Conservation (phyloP, 23 tunicate species). For the Trididemnum clinides region DNA sequence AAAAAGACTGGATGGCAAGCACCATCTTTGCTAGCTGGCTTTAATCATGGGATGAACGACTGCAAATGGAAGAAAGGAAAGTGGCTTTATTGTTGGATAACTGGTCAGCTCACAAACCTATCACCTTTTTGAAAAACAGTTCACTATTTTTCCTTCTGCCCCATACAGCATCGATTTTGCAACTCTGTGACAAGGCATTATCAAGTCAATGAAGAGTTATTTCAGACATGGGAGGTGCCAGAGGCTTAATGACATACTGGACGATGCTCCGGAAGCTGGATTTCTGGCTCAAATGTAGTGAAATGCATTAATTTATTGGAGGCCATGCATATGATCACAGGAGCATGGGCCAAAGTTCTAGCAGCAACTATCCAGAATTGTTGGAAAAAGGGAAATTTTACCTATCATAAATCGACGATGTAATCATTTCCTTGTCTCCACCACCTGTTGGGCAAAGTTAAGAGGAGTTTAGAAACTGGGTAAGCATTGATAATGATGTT, state of each 20-base stretch:
- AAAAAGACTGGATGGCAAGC: slow-evolving; percentile 7
- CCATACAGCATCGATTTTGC: slow-evolving; percentile 37
- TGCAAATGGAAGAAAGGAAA: slow-evolving; percentile 12
- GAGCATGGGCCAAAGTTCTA: slow-evolving; percentile 32
- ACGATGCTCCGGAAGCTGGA: slow-evolving; percentile 35
- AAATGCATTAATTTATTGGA: slow-evolving; percentile 35
- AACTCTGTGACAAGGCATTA: slow-evolving; percentile 31
- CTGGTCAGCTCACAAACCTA: slow-evolving; percentile 30
- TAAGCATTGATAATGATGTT: too few relatives aligned
- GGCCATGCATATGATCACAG: slow-evolving; percentile 35
- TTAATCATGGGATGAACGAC: not conserved
- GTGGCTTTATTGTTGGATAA: slow-evolving; percentile 17
- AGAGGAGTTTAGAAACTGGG: slow-evolving; percentile 32
- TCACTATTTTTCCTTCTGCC: slow-evolving; percentile 28
- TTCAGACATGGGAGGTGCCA: slow-evolving; percentile 26
- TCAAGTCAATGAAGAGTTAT: slow-evolving; percentile 31
- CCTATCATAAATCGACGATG: slow-evolving; percentile 8
- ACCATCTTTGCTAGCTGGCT: slow-evolving; percentile 15
- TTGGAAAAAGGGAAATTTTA: slow-evolving; percentile 41
- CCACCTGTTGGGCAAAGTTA: slow-evolving; percentile 38
- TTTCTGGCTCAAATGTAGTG: slow-evolving; percentile 33
- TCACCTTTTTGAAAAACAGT: slow-evolving; percentile 8
- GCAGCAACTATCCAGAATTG: slow-evolving; percentile 17
- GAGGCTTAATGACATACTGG: slow-evolving; percentile 31
- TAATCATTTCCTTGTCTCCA: slow-evolving; percentile 30